These are phyloP conservation scores for Mobula hypostoma DNA, from an alignment of 2,113 vertebrate species.

Conservation along the genomic window DNA sequence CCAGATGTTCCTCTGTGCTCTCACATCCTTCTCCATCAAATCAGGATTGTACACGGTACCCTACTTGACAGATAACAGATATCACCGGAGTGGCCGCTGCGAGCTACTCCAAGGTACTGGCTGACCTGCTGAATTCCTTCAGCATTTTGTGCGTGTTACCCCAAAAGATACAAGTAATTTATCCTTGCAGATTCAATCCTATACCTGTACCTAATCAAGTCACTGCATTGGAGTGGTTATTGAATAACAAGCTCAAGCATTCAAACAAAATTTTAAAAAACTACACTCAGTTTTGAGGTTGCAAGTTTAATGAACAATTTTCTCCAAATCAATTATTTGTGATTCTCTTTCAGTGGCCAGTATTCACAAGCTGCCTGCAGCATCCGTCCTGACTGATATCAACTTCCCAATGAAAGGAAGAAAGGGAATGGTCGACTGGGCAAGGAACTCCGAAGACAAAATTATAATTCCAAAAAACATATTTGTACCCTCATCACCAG, in stretches of 20 bases:
- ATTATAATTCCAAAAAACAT: slow-evolving; percentile 95
- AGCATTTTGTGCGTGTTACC: too few species aligned
- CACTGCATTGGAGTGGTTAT: not conserved
- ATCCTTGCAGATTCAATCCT: not conserved
- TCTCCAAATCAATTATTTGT: slow-evolving; percentile 5
- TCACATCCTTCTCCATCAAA: too few species aligned
- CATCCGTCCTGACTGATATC: slow-evolving; percentile 93
- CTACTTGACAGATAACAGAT: too few species aligned
- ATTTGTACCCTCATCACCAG: slow-evolving; percentile 86
- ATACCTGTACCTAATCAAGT: not conserved
- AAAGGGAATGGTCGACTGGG: slow-evolving; percentile 99
- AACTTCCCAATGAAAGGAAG: slow-evolving; percentile 99
- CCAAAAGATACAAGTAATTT: too few species aligned
- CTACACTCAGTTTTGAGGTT: too few species aligned
- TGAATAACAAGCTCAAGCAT: too few species aligned
- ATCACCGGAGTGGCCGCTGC: too few species aligned
- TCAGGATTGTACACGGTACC: too few species aligned
- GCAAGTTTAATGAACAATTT: not conserved
- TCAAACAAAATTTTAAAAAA: too few species aligned
- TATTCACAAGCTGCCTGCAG: slow-evolving; percentile 94
- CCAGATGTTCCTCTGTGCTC: too few species aligned
- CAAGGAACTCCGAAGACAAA: slow-evolving; percentile 94
- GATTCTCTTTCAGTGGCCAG: slow-evolving; percentile 73
- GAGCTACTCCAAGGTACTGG: too few species aligned
- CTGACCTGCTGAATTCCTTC: too few species aligned